These are phyloP conservation scores for Adineta ricciae DNA, from an alignment of 2,888 invertebrate genomes.

Conservation along the genomic window DNA sequence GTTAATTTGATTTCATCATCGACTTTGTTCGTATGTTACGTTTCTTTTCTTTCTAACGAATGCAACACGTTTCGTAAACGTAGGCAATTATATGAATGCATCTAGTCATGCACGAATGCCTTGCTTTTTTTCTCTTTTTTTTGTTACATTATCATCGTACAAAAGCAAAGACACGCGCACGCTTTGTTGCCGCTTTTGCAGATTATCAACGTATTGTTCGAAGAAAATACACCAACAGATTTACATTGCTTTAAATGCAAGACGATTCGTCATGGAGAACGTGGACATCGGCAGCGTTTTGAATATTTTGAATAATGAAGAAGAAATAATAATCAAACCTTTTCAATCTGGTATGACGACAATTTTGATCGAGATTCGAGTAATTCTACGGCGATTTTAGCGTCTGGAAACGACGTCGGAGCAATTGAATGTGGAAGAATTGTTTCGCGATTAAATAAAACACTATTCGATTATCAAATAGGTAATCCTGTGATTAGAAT, in stretches of 20 bases:
- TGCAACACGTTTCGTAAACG: background rate
- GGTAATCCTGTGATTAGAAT: background rate
- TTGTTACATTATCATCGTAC: background rate
- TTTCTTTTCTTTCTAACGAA: background rate
- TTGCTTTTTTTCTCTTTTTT: background rate
- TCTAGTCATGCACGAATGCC: background rate
- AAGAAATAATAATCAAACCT: background rate
- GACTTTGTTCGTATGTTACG: too few relatives aligned
- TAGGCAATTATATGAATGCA: background rate
- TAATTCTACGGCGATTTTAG: background rate
- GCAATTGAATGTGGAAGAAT: constrained; percentile 1
- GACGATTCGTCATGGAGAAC: background rate
- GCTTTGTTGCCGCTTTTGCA: background rate
- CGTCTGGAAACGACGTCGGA: background rate
- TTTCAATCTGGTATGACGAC: background rate
- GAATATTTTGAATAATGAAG: background rate
- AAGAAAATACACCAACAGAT: background rate
- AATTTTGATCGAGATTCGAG: too few relatives aligned
- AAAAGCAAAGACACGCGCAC: background rate
- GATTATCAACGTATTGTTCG: background rate
- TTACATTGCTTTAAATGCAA: background rate
- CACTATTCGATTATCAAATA: constrained; percentile 8
- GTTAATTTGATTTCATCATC: background rate
- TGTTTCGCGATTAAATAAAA: background rate
- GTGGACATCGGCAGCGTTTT: background rate